A percentile compares a stretch with the other conserved stretches of the same genome.
Evolutionary conservation across 64 coral and sea anemone genomes (phyloP).

Genomic region (Montipora capricornis): DNA sequence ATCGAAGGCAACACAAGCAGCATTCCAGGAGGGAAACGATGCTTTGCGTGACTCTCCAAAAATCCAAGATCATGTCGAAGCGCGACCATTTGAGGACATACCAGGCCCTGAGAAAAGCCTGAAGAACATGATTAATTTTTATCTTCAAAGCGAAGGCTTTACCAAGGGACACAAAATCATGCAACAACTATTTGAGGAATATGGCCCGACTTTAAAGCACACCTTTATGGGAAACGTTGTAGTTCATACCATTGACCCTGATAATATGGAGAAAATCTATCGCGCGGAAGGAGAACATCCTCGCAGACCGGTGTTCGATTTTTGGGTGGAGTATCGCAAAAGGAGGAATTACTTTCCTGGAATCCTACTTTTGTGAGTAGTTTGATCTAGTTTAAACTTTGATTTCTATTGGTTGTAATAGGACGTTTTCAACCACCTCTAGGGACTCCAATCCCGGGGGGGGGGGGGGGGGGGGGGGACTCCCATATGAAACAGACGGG

Average conservation of each 20-base stretch:
- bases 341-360: background rate
- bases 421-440: no score
- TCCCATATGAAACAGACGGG: no score
- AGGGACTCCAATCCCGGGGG: no score
- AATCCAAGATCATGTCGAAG: no score
- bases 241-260: constrained; percentile 40
- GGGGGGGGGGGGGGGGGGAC: no score
- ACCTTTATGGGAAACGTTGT: background rate
- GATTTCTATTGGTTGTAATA: no score
- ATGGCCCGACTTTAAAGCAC: constrained; percentile 54
- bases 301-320: background rate
- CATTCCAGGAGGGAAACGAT: no score
- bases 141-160: background rate
- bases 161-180: background rate
- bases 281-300: constrained; percentile 45
- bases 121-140: background rate
- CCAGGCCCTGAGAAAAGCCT: constrained; percentile 14
- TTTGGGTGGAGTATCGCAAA: constrained; percentile 12
- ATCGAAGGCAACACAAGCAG: no score
- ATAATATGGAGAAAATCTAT: constrained; percentile 8
- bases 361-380: no score
- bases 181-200: constrained; percentile 5
- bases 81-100: constrained; percentile 38
- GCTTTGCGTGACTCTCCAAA: no score
- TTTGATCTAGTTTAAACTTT: no score